Evolutionary conservation across 2,797 vertebrate species (phyloP), one percentile per base, ranked within the genome.

Genomic region (Gallinago nigripennis): DNA sequence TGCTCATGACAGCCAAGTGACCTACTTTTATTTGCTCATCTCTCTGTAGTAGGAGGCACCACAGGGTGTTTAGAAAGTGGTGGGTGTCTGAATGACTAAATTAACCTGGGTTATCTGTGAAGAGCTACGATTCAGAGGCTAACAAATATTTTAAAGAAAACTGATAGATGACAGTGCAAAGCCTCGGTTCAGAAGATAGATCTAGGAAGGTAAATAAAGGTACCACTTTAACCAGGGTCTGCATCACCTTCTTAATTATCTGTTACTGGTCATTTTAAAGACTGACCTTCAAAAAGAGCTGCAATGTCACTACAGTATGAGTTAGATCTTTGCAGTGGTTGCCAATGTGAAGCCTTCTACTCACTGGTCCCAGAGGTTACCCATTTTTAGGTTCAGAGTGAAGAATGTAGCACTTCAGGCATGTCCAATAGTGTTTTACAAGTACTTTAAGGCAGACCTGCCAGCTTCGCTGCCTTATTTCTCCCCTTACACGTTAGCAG

Each of bases 1-100:
- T 33, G 73, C 43, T 79, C 45, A 39, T 77, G 72, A 72, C 72
- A 96, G 85, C 78, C 63, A 57, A 90, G 66, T 77, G 66, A 92
- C 86, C 80, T 88, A 76, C 77, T 95, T 96, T 58, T 30, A 64
- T 66, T 79, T 87, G 60, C 41, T 71, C 1, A 3, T 53, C 61
- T 71, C 65, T 73, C 68, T 64, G 48, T 77, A 45, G 24, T 11
- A 5, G 48, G 73, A 90, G 41, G 66, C 60, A 75, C 51, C 51
- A 9, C 5, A 27, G 75, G 76, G 60, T 12, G 33, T 5, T 58
- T 12, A 6, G 25, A 25, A 43, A 45, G 37, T 15, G 23, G 45
- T 8, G 5, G 4, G 33, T 86, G 50, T 50, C 23, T 63, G 28
- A 48, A 58, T 6, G 60, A 3, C 30, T 35, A 27, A 57, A 53